Evolutionary conservation across 2,888 invertebrate genomes (phyloP), one percentile per base, ranked within the genome.

Genomic region (Bombylius discolor): DNA sequence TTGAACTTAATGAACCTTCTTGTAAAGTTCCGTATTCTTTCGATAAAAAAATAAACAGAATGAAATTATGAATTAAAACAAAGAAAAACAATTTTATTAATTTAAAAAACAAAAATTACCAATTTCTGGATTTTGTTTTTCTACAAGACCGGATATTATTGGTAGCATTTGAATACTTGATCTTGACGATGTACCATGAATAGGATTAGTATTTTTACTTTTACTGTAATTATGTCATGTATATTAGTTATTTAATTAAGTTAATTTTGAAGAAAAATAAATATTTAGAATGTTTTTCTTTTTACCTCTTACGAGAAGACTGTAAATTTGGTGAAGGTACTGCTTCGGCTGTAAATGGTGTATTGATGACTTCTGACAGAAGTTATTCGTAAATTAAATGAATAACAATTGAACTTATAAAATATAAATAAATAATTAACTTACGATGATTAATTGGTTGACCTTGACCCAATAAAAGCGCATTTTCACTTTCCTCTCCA

Each of bases 21-120:
- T 83, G 81, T 51, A 88, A 70, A 0, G 87, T 82, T 4, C 87
- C 87, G 64, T 88, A 88, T 68, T 85, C 88, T 86, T 52, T 5
- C 48, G 49, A 49, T 9, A 32, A 32, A 48, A 5, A 13, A 33
- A 48, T 12, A 48, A 48, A 46, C 3, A 5, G n/a, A 7, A 46
- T 13, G 14, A 31, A 8, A 31, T 47, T 47, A 23, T 11, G 14
- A 13, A 31, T 12, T 31, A 13, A 48, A 48, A 48, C 13, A 47
- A n/a, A 23, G 23, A 23, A 31, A 47, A n/a, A 6, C 23, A 23
- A 47, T 14, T 13, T 14, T 46, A n/a, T 11, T 46, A 6, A 9
- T 46, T 36, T 11, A 42, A 11, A 2, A 5, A n/a, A 14, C 62
- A 42, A 11, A 8, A 5, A n/a, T 60, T 61, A 73, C 73, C 73